These are phyloP conservation scores for Ophraella communa DNA, from an alignment of 2,888 invertebrate genomes.

Conservation along the genomic window DNA sequence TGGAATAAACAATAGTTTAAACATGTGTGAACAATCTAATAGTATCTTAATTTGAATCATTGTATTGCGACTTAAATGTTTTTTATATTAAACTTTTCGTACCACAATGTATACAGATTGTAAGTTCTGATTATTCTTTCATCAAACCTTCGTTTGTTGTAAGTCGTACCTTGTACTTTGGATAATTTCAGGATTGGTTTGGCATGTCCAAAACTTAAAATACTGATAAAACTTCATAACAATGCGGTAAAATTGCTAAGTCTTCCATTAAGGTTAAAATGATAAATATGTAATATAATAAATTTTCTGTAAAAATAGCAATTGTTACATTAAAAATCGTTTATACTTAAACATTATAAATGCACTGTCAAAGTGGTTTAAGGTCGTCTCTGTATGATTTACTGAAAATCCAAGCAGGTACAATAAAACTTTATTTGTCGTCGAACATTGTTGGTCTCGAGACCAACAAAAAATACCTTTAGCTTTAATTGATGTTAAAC, in stretches of 20 bases:
- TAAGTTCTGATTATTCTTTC: conserved; percentile 20
- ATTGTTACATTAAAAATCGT: no score
- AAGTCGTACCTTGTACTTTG: conserved; percentile 22
- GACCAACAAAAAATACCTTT: conserved; percentile 30
- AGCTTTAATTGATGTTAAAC: conserved; percentile 33
- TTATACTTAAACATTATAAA: neutral
- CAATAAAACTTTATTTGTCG: conserved; percentile 35
- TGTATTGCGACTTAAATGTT: no score
- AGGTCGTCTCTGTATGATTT: conserved; percentile 23
- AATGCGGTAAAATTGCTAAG: no score
- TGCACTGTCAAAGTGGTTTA: neutral
- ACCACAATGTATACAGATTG: conserved; percentile 15
- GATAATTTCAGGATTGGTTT: conserved; percentile 4
- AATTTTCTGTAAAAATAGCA: neutral
- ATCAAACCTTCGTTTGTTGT: conserved; percentile 32
- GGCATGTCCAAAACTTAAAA: neutral
- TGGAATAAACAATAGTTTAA: no score
- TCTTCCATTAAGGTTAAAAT: no score
- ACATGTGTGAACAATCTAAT: no score
- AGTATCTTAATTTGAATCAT: no score
- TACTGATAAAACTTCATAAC: neutral
- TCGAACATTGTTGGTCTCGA: conserved; percentile 25
- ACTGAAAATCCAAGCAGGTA: conserved; percentile 30
- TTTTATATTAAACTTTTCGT: no score
- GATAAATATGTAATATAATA: no score